phyloP scores from a whole-genome alignment of 2,888 invertebrate genomes.

The Cistogaster globosa region DNA sequence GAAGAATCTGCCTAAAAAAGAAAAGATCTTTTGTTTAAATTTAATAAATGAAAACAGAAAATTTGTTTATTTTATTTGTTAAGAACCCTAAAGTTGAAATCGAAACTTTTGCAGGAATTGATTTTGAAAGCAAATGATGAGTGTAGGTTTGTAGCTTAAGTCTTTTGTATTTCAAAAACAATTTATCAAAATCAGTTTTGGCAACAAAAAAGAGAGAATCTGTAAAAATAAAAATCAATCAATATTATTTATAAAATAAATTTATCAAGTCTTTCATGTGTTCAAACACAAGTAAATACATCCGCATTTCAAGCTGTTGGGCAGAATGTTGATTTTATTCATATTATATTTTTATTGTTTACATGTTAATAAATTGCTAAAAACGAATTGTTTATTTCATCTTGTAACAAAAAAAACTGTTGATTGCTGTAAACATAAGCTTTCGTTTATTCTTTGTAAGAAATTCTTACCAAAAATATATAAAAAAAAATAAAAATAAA shows the following conservation, averaged over 20 bases:
- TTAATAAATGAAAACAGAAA: too few species aligned
- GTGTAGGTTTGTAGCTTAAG: slow-evolving; percentile 54
- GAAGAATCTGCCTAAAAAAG: too few species aligned
- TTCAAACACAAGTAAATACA: not conserved
- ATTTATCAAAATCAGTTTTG: slow-evolving; percentile 40
- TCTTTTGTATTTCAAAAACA: slow-evolving; percentile 45
- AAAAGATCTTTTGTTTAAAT: too few species aligned
- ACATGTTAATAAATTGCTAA: slow-evolving; percentile 41
- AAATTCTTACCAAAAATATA: slow-evolving; percentile 7
- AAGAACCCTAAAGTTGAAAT: not conserved
- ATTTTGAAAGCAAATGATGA: not conserved
- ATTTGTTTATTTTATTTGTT: not conserved
- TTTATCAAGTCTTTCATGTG: slow-evolving; percentile 38
- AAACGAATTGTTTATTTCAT: slow-evolving; percentile 24
- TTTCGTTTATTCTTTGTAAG: slow-evolving; percentile 52
- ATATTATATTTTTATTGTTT: slow-evolving; percentile 52
- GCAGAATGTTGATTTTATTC: slow-evolving; percentile 40
- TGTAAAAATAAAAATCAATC: slow-evolving; percentile 57
- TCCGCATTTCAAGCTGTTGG: not conserved
- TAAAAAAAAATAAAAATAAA: slow-evolving; percentile 7
- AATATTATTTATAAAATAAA: slow-evolving; percentile 17
- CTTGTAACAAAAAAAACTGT: slow-evolving; percentile 43
- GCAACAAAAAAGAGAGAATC: not conserved
- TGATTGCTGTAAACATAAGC: slow-evolving; percentile 47
- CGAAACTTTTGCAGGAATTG: slow-evolving; percentile 10